Percentiles rank a stretch among this genome's conserved stretches.
These are phyloP conservation scores for Calidris pugnax DNA, from an alignment of 2,113 vertebrate species.

Conservation along the genomic window DNA sequence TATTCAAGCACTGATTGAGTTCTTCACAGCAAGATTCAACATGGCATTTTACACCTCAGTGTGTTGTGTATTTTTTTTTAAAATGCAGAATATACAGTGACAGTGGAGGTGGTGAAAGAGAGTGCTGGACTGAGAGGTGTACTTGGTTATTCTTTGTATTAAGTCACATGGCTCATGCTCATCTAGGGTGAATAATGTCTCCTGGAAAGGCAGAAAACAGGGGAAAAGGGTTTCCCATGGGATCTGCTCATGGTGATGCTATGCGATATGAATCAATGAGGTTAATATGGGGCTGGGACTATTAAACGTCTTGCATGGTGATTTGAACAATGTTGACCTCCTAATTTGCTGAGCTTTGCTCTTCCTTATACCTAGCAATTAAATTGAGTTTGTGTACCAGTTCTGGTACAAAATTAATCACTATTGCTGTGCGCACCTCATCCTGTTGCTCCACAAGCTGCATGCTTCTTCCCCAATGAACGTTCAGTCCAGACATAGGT, in stretches of 20 bases:
- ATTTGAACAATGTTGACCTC: neutral
- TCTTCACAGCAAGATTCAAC: neutral
- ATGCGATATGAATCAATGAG: neutral
- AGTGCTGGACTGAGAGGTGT: neutral
- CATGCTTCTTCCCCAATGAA: neutral
- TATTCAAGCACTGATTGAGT: conserved; percentile 2
- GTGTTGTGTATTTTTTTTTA: neutral
- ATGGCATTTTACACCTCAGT: conserved; percentile 32
- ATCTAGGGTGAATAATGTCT: neutral
- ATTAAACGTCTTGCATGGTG: neutral
- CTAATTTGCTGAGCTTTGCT: neutral
- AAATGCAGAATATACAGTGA: neutral
- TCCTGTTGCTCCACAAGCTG: neutral
- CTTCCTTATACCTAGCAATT: neutral
- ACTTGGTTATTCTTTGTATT: conserved; percentile 23
- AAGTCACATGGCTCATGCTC: neutral
- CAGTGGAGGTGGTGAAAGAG: conserved; percentile 42
- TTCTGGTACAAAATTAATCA: neutral
- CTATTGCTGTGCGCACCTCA: neutral
- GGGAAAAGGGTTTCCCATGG: neutral
- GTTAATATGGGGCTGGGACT: neutral
- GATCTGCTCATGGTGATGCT: neutral
- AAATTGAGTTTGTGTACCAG: neutral
- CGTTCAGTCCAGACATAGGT: rapidly evolving
- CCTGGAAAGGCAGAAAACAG: neutral